These are phyloP conservation scores for Rhinopomastus cyanomelas DNA, from an alignment of 2,113 vertebrate species.

Conservation along the genomic window DNA sequence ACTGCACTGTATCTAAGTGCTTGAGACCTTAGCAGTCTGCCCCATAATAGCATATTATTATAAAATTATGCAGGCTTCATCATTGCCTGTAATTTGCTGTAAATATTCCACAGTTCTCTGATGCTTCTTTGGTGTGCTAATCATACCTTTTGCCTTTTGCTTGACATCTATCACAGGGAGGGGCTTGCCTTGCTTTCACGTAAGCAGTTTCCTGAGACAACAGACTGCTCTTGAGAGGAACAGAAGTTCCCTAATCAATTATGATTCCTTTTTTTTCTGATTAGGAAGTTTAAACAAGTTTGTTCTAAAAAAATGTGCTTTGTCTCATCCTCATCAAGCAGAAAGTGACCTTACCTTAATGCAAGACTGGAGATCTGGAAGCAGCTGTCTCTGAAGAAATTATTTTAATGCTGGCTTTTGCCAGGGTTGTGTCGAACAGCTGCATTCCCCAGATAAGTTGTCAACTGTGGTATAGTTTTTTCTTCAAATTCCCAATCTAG, in stretches of 20 bases:
- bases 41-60: fast-evolving
- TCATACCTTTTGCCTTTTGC: neutral
- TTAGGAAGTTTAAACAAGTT: neutral
- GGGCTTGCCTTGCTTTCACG: neutral
- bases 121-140: neutral
- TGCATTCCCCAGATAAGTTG: slow-evolving; percentile 30
- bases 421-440: slow-evolving; percentile 26
- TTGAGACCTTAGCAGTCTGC: neutral
- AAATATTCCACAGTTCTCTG: neutral
- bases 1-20: neutral
- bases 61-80: neutral
- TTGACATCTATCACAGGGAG: neutral
- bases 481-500: neutral
- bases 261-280: neutral
- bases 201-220: neutral
- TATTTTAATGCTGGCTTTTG: neutral
- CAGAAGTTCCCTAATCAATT: neutral
- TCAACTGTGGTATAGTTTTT: neutral
- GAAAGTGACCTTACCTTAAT: neutral
- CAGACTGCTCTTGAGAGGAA: neutral
- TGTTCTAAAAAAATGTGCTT: neutral
- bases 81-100: neutral
- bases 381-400: neutral
- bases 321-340: slow-evolving; percentile 1
- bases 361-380: neutral